These are phyloP conservation scores for Heliconius melpomene DNA, from an alignment of 1,140 invertebrate species.

Conservation along the genomic window DNA sequence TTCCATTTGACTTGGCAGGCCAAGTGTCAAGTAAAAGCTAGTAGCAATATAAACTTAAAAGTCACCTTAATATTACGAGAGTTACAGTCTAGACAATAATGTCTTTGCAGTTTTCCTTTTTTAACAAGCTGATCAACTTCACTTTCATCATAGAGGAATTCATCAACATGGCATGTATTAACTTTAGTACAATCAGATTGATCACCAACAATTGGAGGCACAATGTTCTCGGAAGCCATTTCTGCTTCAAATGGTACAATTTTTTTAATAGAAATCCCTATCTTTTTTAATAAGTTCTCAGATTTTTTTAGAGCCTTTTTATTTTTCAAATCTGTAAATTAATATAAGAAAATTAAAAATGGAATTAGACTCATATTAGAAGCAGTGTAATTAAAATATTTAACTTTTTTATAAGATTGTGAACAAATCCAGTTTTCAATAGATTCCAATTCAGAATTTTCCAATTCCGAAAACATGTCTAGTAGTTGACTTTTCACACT, in stretches of 20 bases:
- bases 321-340: constrained; percentile 68
- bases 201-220: constrained; percentile 79
- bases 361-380: no score
- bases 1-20: no score
- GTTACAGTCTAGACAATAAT: constrained; percentile 85
- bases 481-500: constrained; percentile 55
- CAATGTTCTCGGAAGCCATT: constrained; percentile 82
- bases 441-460: constrained; percentile 48
- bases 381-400: neutral
- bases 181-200: constrained; percentile 83
- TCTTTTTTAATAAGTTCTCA: constrained; percentile 73
- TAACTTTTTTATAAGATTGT: constrained; percentile 64
- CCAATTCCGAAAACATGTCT: constrained; percentile 56
- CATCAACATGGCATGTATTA: constrained; percentile 86
- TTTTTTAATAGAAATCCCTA: constrained; percentile 80
- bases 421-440: constrained; percentile 67
- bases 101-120: constrained; percentile 82
- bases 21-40: no score
- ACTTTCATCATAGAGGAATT: constrained; percentile 87
- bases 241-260: constrained; percentile 82
- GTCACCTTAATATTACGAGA: constrained; percentile 82
- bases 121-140: constrained; percentile 83
- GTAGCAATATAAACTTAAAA: neutral
- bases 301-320: constrained; percentile 54
- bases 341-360: neutral